A percentile compares a stretch with the other conserved stretches of the same genome.
Evolutionary conservation across 2,797 vertebrate genomes (phyloP).

Genomic region (Tragopan temminckii): DNA sequence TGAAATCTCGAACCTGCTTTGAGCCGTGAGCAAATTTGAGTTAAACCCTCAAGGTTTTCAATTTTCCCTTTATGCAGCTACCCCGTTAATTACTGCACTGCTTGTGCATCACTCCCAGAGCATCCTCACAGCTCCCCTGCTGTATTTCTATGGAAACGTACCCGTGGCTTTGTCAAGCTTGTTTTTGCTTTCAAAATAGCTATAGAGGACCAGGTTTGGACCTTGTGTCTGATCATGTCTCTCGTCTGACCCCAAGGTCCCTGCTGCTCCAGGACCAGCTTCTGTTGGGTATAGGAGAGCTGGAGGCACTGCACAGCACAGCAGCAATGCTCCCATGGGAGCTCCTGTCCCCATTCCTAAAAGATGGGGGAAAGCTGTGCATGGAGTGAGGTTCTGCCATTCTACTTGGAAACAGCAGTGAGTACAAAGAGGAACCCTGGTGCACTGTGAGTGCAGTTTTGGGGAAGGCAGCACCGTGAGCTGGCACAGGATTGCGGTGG

Average conservation of each 20-base stretch:
- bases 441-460: neutral
- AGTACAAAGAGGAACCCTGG: neutral
- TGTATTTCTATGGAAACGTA: constrained; percentile 48
- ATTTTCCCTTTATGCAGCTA: neutral
- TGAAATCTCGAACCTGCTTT: neutral
- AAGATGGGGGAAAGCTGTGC: neutral
- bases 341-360: neutral
- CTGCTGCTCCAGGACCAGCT: neutral
- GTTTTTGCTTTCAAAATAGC: neutral
- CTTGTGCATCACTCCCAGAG: neutral
- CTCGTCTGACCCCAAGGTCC: neutral
- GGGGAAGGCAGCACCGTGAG: neutral
- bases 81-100: constrained; percentile 2
- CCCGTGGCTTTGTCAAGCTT: neutral
- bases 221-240: neutral
- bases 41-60: neutral
- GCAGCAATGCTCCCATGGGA: neutral
- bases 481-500: accelerated
- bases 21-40: neutral
- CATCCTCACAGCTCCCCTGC: constrained; percentile 28
- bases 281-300: neutral
- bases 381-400: neutral
- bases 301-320: accelerated
- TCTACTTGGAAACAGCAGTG: accelerated
- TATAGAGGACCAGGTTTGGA: neutral